phyloP scores from a whole-genome alignment of 2,888 invertebrate genomes.

The Oxystoma pomonae region DNA sequence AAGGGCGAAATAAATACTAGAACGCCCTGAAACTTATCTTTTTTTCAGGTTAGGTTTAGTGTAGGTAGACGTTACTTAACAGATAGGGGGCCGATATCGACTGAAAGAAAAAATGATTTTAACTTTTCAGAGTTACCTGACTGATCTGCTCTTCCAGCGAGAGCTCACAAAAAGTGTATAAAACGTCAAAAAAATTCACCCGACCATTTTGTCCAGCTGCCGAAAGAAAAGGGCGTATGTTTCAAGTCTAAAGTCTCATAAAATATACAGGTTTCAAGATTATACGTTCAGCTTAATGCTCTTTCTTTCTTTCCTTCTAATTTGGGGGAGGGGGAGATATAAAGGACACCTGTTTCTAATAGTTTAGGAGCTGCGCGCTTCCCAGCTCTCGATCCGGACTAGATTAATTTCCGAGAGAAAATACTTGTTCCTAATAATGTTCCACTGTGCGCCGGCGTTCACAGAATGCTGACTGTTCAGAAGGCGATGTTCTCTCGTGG shows the following conservation, averaged over 20 bases:
- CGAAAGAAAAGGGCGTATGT: too few species aligned
- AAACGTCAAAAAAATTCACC: too few species aligned
- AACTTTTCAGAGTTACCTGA: too few species aligned
- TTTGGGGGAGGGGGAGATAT: not conserved
- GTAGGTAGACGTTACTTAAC: too few species aligned
- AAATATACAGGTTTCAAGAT: not conserved
- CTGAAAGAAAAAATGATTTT: too few species aligned
- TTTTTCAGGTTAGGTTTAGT: too few species aligned
- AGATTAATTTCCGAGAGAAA: not conserved
- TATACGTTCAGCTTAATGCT: not conserved
- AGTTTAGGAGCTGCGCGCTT: not conserved
- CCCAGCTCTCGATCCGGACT: not conserved
- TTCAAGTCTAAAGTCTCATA: not conserved
- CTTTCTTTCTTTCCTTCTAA: not conserved
- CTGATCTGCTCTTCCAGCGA: too few species aligned
- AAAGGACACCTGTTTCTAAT: not conserved
- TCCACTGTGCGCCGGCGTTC: not conserved
- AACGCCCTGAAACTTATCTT: too few species aligned
- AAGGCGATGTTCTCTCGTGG: not conserved
- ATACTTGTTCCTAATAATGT: not conserved
- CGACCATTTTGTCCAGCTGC: too few species aligned
- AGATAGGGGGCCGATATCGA: too few species aligned
- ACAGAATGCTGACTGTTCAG: not conserved
- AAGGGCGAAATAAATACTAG: too few species aligned
- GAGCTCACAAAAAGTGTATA: too few species aligned